Conservation (phyloP, 2,113 vertebrate genomes). For the Megaceryle torquata region DNA sequence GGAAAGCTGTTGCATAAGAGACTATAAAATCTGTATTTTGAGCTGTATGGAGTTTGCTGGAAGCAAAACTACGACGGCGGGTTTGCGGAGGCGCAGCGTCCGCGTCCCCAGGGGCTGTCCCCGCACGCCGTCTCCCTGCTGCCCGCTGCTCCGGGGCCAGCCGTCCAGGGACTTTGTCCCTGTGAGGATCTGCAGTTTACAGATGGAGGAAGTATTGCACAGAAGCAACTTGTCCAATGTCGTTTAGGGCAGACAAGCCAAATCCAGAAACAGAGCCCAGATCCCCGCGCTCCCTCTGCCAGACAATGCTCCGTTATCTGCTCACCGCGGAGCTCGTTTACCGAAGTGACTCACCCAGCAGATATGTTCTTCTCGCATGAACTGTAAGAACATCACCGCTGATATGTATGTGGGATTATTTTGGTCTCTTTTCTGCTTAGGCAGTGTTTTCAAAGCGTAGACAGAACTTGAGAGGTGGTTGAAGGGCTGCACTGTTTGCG, state of each 20-base stretch:
- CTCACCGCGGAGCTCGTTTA: not conserved
- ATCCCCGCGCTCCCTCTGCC: not conserved
- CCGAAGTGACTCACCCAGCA: not conserved
- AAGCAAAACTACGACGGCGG: not conserved
- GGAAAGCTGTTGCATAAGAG: not conserved
- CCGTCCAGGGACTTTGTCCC: not conserved
- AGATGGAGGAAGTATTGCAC: not conserved
- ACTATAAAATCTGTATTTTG: not conserved
- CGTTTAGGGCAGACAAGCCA: not conserved
- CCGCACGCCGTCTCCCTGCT: not conserved
- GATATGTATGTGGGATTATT: not conserved
- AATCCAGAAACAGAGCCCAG: not conserved
- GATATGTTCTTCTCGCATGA: not conserved
- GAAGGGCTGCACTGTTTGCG: not conserved
- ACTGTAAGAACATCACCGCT: not conserved
- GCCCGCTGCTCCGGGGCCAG: too few species aligned
- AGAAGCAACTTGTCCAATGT: slow-evolving; percentile 13
- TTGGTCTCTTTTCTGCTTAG: not conserved
- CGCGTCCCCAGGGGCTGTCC: not conserved
- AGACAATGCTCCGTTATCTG: not conserved
- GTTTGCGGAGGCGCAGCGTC: not conserved
- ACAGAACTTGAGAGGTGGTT: not conserved
- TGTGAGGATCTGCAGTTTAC: not conserved
- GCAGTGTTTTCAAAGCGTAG: not conserved
- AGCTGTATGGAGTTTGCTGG: not conserved